Conservation (phyloP, 2,888 invertebrate species). For the Melanotus villosus region DNA sequence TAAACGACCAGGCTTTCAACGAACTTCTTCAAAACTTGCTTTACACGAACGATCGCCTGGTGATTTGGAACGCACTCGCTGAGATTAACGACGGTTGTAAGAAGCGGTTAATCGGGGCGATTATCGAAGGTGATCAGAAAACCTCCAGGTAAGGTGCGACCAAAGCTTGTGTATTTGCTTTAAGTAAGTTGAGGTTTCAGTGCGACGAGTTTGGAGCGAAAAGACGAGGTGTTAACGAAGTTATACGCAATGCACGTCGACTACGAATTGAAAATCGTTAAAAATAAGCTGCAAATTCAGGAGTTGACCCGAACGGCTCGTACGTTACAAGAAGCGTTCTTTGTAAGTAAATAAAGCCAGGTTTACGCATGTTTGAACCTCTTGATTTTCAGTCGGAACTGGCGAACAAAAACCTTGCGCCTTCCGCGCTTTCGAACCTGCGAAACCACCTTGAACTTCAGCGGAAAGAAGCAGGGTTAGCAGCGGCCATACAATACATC, state of each 20-base stretch:
- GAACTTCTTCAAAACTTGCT: neutral
- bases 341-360: constrained; percentile 27
- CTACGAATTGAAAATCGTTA: constrained; percentile 30
- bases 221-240: constrained; percentile 6
- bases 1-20: constrained; percentile 5
- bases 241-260: constrained; percentile 35
- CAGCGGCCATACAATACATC: constrained; percentile 17
- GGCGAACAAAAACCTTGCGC: neutral
- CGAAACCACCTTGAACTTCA: constrained; percentile 1
- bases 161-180: neutral
- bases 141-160: neutral
- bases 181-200: constrained; percentile 11
- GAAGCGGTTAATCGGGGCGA: neutral
- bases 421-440: neutral
- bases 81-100: constrained; percentile 8
- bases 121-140: neutral
- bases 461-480: constrained; percentile 30
- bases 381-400: neutral
- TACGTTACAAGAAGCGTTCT: constrained; percentile 4
- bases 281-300: constrained; percentile 6
- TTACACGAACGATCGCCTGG: constrained; percentile 17
- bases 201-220: neutral
- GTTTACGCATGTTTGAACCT: too few relatives aligned
- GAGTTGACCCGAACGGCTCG: neutral
- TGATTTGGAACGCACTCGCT: constrained; percentile 16